Percentiles rank a stretch among this genome's conserved stretches.
Evolutionary conservation across 2,113 vertebrate species (phyloP).

Genomic region (Nasalis larvatus): DNA sequence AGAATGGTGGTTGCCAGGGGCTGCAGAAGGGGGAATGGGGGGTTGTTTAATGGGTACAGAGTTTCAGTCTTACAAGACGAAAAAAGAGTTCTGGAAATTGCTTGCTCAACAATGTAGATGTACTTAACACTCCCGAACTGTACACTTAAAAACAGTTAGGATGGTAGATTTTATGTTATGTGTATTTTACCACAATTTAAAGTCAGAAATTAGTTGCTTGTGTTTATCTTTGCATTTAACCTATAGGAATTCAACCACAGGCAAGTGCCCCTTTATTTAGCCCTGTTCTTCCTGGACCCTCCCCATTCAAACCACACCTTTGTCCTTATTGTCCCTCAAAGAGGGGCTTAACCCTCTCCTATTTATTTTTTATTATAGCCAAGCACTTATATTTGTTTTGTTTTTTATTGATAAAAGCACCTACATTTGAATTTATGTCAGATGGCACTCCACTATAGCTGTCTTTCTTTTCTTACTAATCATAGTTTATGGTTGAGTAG

Average conservation of each 20-base stretch:
- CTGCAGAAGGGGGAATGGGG: background rate
- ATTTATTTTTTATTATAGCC: background rate
- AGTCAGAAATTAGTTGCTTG: background rate
- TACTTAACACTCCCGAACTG: background rate
- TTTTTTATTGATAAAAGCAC: background rate
- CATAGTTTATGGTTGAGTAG: background rate
- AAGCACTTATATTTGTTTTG: background rate
- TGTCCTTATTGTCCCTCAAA: background rate
- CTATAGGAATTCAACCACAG: background rate
- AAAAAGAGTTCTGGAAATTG: background rate
- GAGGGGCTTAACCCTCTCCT: background rate
- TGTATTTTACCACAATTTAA: background rate
- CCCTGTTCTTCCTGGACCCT: background rate
- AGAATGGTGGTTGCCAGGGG: background rate
- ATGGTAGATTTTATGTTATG: background rate
- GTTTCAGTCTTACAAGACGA: background rate
- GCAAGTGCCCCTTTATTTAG: background rate
- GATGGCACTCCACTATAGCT: background rate
- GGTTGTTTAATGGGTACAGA: background rate
- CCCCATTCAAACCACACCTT: background rate
- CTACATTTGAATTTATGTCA: background rate
- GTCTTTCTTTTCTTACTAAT: constrained; percentile 1
- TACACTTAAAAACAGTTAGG: background rate
- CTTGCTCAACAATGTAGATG: background rate
- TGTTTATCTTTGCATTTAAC: constrained; percentile 16